phyloP scores from a whole-genome alignment of 2,888 invertebrate genomes.

The Eucriotettix oculatus region DNA sequence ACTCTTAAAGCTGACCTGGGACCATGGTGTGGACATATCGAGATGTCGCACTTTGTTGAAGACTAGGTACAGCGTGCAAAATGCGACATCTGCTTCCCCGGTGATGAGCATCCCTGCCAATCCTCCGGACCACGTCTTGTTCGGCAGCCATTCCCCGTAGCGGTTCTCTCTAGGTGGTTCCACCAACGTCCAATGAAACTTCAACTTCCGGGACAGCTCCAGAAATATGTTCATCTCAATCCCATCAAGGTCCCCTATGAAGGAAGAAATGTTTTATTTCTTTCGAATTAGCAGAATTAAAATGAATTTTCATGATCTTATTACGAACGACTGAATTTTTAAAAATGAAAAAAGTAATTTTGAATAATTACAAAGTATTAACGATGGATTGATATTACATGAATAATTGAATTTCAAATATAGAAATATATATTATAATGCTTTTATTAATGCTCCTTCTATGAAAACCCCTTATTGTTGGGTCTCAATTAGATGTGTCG shows the following conservation, averaged over 20 bases:
- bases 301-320: no score
- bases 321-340: no score
- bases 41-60: not conserved
- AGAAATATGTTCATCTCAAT: slow-evolving; percentile 1
- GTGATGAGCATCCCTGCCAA: not conserved
- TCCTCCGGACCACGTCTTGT: slow-evolving; percentile 1
- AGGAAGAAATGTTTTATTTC: no score
- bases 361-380: no score
- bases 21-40: not conserved
- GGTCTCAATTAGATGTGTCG: no score
- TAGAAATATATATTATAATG: no score
- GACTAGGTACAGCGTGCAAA: not conserved
- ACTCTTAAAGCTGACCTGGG: not conserved
- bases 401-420: no score
- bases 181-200: not conserved
- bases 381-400: no score
- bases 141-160: not conserved
- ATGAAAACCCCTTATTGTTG: no score
- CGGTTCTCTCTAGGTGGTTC: not conserved
- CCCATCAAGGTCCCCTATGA: not conserved
- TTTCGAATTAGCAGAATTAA: no score
- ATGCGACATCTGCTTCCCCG: not conserved
- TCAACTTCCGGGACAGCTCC: not conserved
- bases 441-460: no score
- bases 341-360: no score